Conservation (phyloP, 2,113 vertebrate species). For the Columba livia region DNA sequence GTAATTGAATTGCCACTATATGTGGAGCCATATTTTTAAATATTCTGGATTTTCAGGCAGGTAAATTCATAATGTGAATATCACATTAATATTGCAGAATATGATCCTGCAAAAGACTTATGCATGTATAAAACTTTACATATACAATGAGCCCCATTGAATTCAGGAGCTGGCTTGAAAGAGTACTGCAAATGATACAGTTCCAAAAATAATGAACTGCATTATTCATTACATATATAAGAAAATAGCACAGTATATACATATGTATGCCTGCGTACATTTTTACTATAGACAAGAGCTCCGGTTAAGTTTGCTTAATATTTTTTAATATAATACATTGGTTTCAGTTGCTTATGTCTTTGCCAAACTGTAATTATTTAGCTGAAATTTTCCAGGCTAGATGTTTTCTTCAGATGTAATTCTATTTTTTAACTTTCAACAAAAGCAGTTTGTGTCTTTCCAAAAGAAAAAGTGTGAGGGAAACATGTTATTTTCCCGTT, state of each 20-base stretch:
- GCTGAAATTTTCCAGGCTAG: constrained; percentile 40
- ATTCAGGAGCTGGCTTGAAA: constrained; percentile 61
- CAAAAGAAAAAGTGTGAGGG: background rate
- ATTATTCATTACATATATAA: constrained; percentile 64
- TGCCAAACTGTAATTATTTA: constrained; percentile 42
- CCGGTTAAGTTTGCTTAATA: constrained; percentile 29
- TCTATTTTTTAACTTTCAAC: background rate
- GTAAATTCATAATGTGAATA: constrained; percentile 53
- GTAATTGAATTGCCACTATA: constrained; percentile 3
- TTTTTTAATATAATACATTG: constrained; percentile 51
- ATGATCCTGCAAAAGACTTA: constrained; percentile 30
- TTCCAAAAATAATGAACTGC: constrained; percentile 69
- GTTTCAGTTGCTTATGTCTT: background rate
- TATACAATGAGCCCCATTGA: constrained; percentile 60
- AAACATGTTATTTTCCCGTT: background rate
- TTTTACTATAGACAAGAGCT: constrained; percentile 53
- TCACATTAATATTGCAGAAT: constrained; percentile 33
- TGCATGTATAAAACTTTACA: constrained; percentile 47
- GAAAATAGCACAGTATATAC: constrained; percentile 50
- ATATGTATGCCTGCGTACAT: constrained; percentile 38
- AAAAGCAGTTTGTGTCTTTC: background rate
- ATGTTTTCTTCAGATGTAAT: constrained; percentile 1
- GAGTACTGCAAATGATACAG: constrained; percentile 54
- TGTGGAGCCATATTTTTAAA: background rate
- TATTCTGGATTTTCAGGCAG: constrained; percentile 27